phyloP scores from a whole-genome alignment of 2,797 vertebrate genomes.

The Leptatherina wallacei region DNA sequence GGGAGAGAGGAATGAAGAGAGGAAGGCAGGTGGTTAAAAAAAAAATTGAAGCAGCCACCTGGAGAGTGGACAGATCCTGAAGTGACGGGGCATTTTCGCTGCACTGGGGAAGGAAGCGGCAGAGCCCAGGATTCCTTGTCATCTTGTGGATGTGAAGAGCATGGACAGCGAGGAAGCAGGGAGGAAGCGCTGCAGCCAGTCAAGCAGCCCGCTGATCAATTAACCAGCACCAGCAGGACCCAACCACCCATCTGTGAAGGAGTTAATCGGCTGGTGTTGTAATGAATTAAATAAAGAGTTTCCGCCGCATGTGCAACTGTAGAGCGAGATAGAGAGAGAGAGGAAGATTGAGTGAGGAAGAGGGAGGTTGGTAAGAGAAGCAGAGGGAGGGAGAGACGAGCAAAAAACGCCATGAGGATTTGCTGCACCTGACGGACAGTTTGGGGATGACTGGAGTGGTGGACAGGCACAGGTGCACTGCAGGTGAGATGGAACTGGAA shows the following conservation, averaged over 20 bases:
- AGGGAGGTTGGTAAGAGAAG: constrained; percentile 58
- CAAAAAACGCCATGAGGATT: constrained; percentile 66
- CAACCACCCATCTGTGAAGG: constrained; percentile 74
- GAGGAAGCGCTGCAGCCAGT: constrained; percentile 57
- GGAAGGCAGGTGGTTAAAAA: constrained; percentile 3
- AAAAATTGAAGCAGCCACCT: background rate
- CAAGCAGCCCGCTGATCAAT: constrained; percentile 74
- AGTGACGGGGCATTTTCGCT: constrained; percentile 63
- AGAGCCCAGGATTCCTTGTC: constrained; percentile 58
- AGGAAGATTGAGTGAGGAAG: constrained; percentile 41
- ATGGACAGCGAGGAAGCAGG: constrained; percentile 37
- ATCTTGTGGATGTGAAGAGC: constrained; percentile 59
- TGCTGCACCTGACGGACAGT: constrained; percentile 75
- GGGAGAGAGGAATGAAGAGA: constrained; percentile 16
- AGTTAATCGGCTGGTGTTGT: constrained; percentile 84
- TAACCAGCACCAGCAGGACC: constrained; percentile 75
- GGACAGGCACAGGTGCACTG: constrained; percentile 77
- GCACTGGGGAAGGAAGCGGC: constrained; percentile 33
- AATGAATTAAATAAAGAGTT: constrained; percentile 87
- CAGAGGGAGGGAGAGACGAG: constrained; percentile 60
- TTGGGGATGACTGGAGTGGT: constrained; percentile 72
- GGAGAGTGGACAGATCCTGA: constrained; percentile 37
- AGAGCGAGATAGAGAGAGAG: constrained; percentile 59
- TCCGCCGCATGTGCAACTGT: constrained; percentile 77
- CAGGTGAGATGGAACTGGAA: constrained; percentile 72